Evolutionary conservation across 1,140 invertebrate species (phyloP).

Genomic region (Hestina assimilis): DNA sequence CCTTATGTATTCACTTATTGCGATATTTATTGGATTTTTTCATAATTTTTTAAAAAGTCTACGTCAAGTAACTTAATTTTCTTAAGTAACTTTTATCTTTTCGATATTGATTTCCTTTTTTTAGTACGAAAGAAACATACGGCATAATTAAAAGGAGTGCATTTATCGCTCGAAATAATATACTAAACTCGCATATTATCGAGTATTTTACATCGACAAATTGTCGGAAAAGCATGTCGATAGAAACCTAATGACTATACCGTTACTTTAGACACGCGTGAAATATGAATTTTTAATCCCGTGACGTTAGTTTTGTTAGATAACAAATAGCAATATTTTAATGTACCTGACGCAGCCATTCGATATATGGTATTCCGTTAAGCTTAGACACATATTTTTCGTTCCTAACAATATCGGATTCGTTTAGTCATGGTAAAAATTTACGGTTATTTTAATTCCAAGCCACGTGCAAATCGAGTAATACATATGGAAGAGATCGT

Average conservation of each 20-base stretch:
- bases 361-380: constrained; percentile 1
- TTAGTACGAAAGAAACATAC: background rate
- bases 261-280: constrained; percentile 10
- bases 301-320: constrained; percentile 15
- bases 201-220: constrained; percentile 3
- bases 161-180: background rate
- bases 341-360: constrained; percentile 17
- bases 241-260: constrained; percentile 13
- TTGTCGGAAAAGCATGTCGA: background rate
- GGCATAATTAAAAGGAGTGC: background rate
- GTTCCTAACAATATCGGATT: background rate
- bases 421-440: constrained; percentile 10
- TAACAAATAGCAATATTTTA: constrained; percentile 21
- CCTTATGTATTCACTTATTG: background rate
- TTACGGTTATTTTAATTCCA: constrained; percentile 3
- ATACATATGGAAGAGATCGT: constrained; percentile 35
- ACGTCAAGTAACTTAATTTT: background rate
- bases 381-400: background rate
- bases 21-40: background rate
- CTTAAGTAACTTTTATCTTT: background rate
- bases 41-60: background rate
- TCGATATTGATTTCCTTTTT: background rate
- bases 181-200: constrained; percentile 2
- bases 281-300: constrained; percentile 27
- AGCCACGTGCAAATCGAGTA: background rate